Evolutionary conservation across 2,113 vertebrate genomes (phyloP).

Genomic region (Grantiella picta): DNA sequence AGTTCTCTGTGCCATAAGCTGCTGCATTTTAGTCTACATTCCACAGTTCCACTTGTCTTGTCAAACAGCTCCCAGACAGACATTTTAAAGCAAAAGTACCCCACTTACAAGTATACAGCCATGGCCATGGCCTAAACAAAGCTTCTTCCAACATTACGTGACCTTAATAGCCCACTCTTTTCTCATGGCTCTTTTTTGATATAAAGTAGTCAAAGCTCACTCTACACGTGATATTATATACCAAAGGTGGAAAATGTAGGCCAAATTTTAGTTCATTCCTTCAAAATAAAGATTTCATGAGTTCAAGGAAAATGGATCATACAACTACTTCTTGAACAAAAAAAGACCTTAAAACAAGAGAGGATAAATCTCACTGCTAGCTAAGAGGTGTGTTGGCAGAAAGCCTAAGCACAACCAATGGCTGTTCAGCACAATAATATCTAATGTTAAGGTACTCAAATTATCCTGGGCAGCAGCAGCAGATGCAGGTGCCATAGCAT

Average conservation of each 20-base stretch:
- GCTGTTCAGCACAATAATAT: not conserved
- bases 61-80: not conserved
- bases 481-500: not conserved
- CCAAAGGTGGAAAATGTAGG: not conserved
- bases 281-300: not conserved
- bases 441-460: not conserved
- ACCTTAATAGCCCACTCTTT: not conserved
- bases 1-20: not conserved
- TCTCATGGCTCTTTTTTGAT: not conserved
- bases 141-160: not conserved
- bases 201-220: not conserved
- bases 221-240: not conserved
- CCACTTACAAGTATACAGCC: not conserved
- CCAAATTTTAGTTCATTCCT: not conserved
- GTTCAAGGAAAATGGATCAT: not conserved
- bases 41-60: not conserved
- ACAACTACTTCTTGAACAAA: not conserved
- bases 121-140: rapidly evolving
- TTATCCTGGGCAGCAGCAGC: not conserved
- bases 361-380: not conserved
- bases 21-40: not conserved
- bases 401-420: not conserved
- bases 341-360: not conserved
- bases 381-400: not conserved
- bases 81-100: not conserved